Base-by-base conservation (phyloP, 2,113 vertebrate species). In the Galemys pyrenaicus region DNA sequence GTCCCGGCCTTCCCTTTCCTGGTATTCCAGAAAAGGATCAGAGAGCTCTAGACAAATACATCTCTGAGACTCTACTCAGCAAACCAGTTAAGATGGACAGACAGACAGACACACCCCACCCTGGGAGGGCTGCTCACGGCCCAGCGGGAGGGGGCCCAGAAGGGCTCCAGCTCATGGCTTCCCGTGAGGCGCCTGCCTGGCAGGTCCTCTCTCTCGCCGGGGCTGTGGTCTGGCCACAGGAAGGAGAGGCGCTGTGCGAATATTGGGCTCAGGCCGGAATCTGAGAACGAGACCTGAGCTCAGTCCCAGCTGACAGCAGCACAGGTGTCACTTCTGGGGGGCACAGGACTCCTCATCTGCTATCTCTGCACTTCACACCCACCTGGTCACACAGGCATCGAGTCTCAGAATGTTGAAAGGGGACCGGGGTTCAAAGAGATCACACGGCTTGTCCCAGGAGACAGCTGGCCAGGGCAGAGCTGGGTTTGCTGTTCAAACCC, bases 331-430 rank as follows among this genome's bases (percentile, higher is more conserved):
- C 5, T n/a, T 9, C 5, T 0, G 0, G 4, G 89, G 20, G 20
- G 44, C 6, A 60, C 3, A 65, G 5, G 6, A 71, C 28, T 0
- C 24, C 0, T 2, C 5, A 2, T 20, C 0, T 0, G 12, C 22
- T 28, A 65, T 83, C 64, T 35, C 32, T 12, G 41, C 1, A 60
- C 49, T 9, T 56, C 54, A 41, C 24, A 32, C 15, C 62, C 20
- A 74, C 17, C 32, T 77, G 16, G 13, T 4, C 15, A 13, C 4
- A 46, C 8, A 2, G 1, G 3, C 5, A 7, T 26, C 32, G 30
- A 7, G 56, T 28, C 58, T 77, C 26, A 20, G 19, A 28, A 9
- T 0, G 28, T 3, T 3, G 10, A 51, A 11, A 78, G 41, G 30
- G 51, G 64, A n/a, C 3, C 1, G 6, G 22, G 41, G 9, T 62